Evolutionary conservation across 2,888 invertebrate genomes (phyloP).

Genomic region (Acholoe squamosa): DNA sequence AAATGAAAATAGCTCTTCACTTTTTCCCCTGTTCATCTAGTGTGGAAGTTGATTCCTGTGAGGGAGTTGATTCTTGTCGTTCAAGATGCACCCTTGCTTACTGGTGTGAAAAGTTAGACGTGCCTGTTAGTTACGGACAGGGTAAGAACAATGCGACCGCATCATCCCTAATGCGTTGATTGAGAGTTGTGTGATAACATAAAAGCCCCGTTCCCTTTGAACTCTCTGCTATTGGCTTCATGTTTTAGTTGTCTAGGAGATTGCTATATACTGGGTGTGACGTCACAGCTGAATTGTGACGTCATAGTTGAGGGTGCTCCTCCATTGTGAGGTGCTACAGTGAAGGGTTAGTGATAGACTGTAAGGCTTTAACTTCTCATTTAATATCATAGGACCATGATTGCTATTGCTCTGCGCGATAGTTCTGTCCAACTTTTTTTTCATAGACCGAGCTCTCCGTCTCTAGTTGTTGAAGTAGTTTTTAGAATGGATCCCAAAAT

Average conservation of each 20-base stretch:
- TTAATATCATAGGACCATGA: constrained; percentile 10
- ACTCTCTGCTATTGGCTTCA: background rate
- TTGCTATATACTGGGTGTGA: background rate
- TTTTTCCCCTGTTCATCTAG: background rate
- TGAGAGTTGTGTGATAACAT: constrained; percentile 4
- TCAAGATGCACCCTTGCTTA: no score
- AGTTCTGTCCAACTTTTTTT: constrained; percentile 6
- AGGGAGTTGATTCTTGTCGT: no score
- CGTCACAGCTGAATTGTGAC: no score
- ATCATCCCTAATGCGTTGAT: background rate
- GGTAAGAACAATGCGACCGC: background rate
- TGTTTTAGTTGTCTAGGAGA: background rate
- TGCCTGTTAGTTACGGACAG: background rate
- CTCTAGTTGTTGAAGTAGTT: constrained; percentile 20
- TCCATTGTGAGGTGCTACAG: background rate
- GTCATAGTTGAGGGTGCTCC: background rate
- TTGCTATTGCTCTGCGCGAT: constrained; percentile 43
- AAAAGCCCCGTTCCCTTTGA: background rate
- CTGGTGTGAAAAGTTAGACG: background rate
- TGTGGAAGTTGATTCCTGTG: background rate
- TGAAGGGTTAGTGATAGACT: background rate
- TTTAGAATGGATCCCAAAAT: constrained; percentile 43
- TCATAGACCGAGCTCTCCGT: constrained; percentile 38
- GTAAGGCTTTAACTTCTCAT: constrained; percentile 18
- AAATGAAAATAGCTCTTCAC: no score